Conservation (phyloP, 2,797 vertebrate species). For the Sciaenops ocellatus region DNA sequence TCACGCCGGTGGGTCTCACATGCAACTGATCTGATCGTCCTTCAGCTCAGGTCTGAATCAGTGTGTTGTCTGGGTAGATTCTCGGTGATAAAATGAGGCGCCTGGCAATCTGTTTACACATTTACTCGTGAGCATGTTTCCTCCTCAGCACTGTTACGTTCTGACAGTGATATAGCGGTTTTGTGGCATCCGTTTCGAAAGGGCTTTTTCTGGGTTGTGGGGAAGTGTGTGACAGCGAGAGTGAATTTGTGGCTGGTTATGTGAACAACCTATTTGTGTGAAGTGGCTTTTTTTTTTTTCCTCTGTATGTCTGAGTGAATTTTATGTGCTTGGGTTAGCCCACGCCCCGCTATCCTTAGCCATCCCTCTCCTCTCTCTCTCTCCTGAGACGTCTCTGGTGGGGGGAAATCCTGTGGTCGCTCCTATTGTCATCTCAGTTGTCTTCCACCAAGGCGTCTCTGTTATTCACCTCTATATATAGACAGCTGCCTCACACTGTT, state of each 20-base stretch:
- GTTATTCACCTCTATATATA: slow-evolving; percentile 69
- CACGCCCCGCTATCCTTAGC: slow-evolving; percentile 21
- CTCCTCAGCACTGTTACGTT: slow-evolving; percentile 20
- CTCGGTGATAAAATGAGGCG: slow-evolving; percentile 26
- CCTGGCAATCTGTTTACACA: slow-evolving; percentile 46
- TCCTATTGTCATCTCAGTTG: slow-evolving; percentile 75
- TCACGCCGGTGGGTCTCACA: slow-evolving; percentile 45
- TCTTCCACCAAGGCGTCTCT: slow-evolving; percentile 57
- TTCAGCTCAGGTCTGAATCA: slow-evolving; percentile 43
- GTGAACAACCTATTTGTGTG: slow-evolving; percentile 26
- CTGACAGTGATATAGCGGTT: slow-evolving; percentile 41
- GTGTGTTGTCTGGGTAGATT: slow-evolving; percentile 45
- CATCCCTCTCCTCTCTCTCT: slow-evolving; percentile 14
- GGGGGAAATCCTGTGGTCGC: slow-evolving; percentile 83
- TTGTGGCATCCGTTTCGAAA: slow-evolving; percentile 38
- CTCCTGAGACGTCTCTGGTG: slow-evolving; percentile 49
- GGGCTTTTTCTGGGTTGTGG: slow-evolving; percentile 41
- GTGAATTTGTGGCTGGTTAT: slow-evolving; percentile 28
- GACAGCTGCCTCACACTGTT: slow-evolving; percentile 43
- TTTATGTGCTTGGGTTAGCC: slow-evolving; percentile 18
- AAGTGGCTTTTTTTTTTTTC: no score
- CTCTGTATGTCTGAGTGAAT: neutral
- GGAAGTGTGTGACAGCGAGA: slow-evolving; percentile 16
- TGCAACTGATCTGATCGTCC: slow-evolving; percentile 47
- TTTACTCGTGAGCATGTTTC: slow-evolving; percentile 37